Conservation (phyloP, 2,797 vertebrate species). For the Anguilla megastoma region DNA sequence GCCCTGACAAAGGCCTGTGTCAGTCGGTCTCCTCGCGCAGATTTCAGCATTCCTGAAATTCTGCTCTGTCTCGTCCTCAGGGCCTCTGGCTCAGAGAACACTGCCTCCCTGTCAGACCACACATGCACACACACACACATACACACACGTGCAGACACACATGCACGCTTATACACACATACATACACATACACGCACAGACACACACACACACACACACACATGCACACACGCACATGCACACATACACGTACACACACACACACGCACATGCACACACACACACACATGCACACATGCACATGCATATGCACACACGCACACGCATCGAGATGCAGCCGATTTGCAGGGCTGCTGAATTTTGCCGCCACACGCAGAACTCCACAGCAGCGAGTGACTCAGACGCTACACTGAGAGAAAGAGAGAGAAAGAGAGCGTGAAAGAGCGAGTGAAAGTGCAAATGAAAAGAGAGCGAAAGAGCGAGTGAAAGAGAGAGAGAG, state of each 20-base stretch:
- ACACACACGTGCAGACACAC: background rate
- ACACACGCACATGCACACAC: no score
- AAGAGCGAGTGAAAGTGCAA: background rate
- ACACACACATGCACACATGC: background rate
- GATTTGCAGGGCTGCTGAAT: background rate
- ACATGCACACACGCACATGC: background rate
- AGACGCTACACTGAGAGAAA: background rate
- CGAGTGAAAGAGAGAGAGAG: background rate
- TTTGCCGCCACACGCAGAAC: no score
- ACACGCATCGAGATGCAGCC: background rate
- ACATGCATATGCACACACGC: no score
- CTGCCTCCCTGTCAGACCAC: no score
- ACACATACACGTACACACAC: background rate
- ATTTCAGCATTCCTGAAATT: conserved; percentile 9
- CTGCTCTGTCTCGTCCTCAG: background rate
- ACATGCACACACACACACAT: no score
- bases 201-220: background rate
- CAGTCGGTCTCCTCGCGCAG: background rate
- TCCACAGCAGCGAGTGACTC: background rate
- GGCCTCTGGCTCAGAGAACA: background rate
- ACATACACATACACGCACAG: no score
- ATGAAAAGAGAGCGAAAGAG: background rate
- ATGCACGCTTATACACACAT: background rate
- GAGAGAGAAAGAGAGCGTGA: background rate
- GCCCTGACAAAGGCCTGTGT: background rate